Percentiles rank a stretch among this genome's conserved stretches.
phyloP scores from a whole-genome alignment of 2,113 vertebrate genomes.

The Microcebus lehilahytsara region DNA sequence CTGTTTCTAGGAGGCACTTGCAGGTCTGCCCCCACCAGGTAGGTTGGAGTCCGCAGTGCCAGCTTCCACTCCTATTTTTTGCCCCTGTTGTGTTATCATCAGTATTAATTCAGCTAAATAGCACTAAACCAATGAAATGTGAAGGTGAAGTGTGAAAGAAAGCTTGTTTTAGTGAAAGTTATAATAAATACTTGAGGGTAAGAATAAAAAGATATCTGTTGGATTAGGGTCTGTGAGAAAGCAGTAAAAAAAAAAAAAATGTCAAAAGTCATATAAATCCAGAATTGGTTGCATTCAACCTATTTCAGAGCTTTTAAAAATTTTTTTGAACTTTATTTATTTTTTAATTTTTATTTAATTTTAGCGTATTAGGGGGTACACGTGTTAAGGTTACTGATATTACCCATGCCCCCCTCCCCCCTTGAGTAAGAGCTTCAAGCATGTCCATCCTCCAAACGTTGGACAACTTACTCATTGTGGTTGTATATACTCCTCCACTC shows the following conservation, averaged over 20 bases:
- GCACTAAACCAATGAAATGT: neutral
- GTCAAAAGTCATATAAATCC: neutral
- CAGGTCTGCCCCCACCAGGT: rapidly evolving
- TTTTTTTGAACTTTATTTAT: too few relatives aligned
- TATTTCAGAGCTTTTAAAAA: neutral
- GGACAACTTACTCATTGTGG: too few relatives aligned
- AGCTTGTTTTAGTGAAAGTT: neutral
- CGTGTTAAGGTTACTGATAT: too few relatives aligned
- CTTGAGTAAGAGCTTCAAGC: too few relatives aligned
- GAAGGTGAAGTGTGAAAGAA: neutral
- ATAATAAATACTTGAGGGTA: neutral
- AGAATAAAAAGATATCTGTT: neutral
- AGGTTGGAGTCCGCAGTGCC: neutral
- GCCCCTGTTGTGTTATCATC: neutral
- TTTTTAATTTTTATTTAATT: too few relatives aligned
- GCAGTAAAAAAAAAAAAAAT: neutral
- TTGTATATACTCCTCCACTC: too few relatives aligned
- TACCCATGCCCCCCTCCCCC: too few relatives aligned
- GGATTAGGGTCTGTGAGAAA: neutral
- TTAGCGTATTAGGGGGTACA: too few relatives aligned
- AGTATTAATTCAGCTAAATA: neutral
- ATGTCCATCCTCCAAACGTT: too few relatives aligned
- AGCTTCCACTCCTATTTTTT: neutral
- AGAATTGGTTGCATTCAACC: neutral
- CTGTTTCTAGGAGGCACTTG: too few relatives aligned